These are phyloP conservation scores for Leucania comma DNA, from an alignment of 2,888 invertebrate species.

Conservation along the genomic window DNA sequence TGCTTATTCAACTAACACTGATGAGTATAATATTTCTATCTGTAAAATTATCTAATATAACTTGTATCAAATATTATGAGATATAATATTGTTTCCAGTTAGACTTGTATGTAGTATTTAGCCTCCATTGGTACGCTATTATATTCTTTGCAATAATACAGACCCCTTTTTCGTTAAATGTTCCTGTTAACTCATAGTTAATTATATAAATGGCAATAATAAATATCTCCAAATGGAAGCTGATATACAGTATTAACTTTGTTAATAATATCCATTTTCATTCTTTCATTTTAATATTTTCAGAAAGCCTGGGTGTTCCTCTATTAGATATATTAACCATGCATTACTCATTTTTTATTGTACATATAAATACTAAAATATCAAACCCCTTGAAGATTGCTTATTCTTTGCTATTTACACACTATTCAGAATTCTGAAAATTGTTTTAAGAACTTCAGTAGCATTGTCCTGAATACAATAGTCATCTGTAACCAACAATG, in stretches of 20 bases:
- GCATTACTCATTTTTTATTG: constrained; percentile 14
- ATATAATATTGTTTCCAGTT: constrained; percentile 56
- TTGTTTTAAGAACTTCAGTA: constrained; percentile 5
- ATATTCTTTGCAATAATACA: constrained; percentile 42
- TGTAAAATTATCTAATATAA: constrained; percentile 62
- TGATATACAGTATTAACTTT: constrained; percentile 62
- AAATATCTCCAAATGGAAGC: constrained; percentile 55
- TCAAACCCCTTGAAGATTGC: neutral
- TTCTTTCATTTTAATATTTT: constrained; percentile 2
- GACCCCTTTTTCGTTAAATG: constrained; percentile 58
- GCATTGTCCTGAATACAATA: constrained; percentile 21
- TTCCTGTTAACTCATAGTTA: constrained; percentile 69
- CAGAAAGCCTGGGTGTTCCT: constrained; percentile 1
- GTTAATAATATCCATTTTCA: constrained; percentile 17
- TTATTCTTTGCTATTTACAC: constrained; percentile 2
- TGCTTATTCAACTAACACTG: constrained; percentile 43
- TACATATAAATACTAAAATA: constrained; percentile 6
- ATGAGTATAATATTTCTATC: constrained; percentile 60
- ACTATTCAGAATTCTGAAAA: constrained; percentile 1
- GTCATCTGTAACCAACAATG: constrained; percentile 24
- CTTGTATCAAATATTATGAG: constrained; percentile 55
- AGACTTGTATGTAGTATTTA: constrained; percentile 44
- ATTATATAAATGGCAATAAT: constrained; percentile 52
- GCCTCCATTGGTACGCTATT: constrained; percentile 37
- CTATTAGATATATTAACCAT: constrained; percentile 2